Evolutionary conservation across 2,888 invertebrate genomes (phyloP).

Genomic region (Notodonta ziczac): DNA sequence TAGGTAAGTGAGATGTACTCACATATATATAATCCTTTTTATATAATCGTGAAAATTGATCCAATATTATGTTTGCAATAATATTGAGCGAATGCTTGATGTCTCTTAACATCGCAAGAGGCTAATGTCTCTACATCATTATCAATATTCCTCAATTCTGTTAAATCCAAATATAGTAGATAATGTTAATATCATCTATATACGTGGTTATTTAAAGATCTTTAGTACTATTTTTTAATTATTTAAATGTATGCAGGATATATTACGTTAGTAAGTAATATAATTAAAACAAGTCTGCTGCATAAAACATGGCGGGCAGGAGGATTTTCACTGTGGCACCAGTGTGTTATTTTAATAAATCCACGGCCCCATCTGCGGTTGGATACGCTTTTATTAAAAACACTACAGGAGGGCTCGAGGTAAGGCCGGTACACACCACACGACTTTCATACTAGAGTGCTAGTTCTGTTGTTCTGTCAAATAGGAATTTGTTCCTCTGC

Average conservation of each 20-base stretch:
- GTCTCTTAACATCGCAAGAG: too few species aligned
- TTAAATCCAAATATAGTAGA: too few species aligned
- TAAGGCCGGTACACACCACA: slow-evolving; percentile 1
- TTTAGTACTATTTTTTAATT: neutral
- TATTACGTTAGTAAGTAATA: neutral
- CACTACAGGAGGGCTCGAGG: neutral
- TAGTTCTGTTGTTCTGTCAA: too few species aligned
- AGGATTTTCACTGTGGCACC: neutral
- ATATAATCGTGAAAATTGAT: too few species aligned
- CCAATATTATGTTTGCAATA: too few species aligned
- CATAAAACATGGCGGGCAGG: neutral
- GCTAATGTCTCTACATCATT: too few species aligned
- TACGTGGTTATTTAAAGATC: too few species aligned
- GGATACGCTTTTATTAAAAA: slow-evolving; percentile 3
- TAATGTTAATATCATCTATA: neutral
- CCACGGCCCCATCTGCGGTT: neutral
- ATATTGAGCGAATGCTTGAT: too few species aligned
- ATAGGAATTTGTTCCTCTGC: too few species aligned
- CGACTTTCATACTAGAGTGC: neutral
- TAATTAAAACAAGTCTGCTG: neutral
- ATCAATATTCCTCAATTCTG: too few species aligned
- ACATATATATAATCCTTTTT: too few species aligned
- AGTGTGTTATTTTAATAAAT: slow-evolving; percentile 1
- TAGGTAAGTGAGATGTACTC: too few species aligned
- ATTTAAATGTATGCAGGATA: neutral